phyloP scores from a whole-genome alignment of 2,797 vertebrate genomes.

The Poliocrania exsul region DNA sequence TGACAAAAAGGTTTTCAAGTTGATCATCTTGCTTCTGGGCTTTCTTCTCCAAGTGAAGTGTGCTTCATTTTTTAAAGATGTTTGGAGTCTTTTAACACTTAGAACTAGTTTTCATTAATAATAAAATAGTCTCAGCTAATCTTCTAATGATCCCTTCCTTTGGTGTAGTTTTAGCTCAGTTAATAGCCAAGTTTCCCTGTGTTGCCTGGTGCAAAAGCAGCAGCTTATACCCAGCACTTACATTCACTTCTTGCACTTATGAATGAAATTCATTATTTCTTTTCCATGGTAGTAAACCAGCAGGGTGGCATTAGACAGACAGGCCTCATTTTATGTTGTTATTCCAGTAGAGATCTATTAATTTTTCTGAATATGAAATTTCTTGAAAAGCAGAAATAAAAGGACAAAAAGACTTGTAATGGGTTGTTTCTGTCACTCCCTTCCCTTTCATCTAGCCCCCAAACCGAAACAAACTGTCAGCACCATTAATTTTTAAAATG shows the following conservation, averaged over 20 bases:
- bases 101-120: neutral
- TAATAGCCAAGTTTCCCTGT: neutral
- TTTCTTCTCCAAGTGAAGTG: neutral
- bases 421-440: neutral
- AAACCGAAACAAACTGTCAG: slow-evolving; percentile 50
- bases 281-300: neutral
- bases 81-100: neutral
- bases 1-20: slow-evolving; percentile 13
- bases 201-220: neutral
- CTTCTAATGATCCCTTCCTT: neutral
- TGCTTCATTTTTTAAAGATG: neutral
- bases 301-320: neutral
- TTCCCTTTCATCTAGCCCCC: neutral
- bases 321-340: slow-evolving; percentile 2
- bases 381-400: neutral
- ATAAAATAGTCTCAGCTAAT: neutral
- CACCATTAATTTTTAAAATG: slow-evolving; percentile 42
- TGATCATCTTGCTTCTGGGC: neutral
- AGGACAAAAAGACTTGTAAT: neutral
- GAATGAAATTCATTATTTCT: slow-evolving; percentile 5
- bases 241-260: neutral
- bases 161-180: neutral
- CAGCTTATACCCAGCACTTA: neutral
- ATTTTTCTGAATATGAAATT: neutral
- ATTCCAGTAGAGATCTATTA: slow-evolving; percentile 1